Base-by-base conservation (phyloP, 1,140 invertebrate species). In the Drosophila pseudoobscura region DNA sequence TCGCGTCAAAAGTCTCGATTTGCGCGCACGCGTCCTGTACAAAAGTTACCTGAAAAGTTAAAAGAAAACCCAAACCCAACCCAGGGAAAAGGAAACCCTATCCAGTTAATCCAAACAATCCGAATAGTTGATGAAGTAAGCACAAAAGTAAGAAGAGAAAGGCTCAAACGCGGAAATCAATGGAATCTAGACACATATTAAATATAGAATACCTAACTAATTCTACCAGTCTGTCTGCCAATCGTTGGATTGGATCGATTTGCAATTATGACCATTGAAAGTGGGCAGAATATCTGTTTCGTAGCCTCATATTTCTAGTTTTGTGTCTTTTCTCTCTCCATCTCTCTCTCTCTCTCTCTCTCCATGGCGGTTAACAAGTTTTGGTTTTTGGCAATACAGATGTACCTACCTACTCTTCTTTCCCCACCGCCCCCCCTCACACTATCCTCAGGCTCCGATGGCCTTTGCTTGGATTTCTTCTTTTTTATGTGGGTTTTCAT, bases 161-260 rank as follows among this genome's bases (percentile, higher is more conserved):
- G 63, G 46, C 31, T 49, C 31, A 71, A 73, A 79, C 52, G 62
- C 72, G 80, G 80, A 85, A 84, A 84, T 80, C 80, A 84, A 76
- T 84, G 75, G 72, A 76, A 72, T 56, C 45, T 39, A 26, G 6
- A 56, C 44, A 24, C 31, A 35, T 52, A 20, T 13, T 20, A 35
- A 39, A 9, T 9, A 6, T 35, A 52, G 35, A 9, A 39, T 39
- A 39, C 35, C 35, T 1, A 39, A 39, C 11, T 9, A 39, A 39
- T 39, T 39, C 35, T 13, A 39, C 9, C 9, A 39, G 35, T 39
- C 35, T 0, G 35, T 13, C 35, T 0, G 3, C 35, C 35, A 39
- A 13, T 11, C 2, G 3, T 35, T 13, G 35, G 35, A 39, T 39
- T 39, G 35, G 9, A 13, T 39, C 35, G 35, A 39, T 39, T 39